These are phyloP conservation scores for Brachystomella parvula DNA, from an alignment of 1,140 invertebrate species.

Conservation along the genomic window DNA sequence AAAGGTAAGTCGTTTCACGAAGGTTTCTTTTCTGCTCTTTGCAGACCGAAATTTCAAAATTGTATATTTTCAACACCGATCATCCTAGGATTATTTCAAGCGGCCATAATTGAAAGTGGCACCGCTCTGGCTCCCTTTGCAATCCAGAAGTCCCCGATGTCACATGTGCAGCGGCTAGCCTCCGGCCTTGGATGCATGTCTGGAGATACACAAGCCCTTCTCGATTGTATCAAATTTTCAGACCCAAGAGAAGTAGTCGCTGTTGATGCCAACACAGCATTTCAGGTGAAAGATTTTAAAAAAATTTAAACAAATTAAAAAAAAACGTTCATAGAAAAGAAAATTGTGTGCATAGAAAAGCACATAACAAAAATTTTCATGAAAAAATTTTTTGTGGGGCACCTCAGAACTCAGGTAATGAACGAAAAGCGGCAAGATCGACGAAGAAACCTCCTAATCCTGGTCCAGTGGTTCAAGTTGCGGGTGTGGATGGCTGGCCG, in stretches of 20 bases:
- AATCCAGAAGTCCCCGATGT: conserved; percentile 25
- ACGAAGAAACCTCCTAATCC: conserved; percentile 34
- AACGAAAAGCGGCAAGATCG: conserved; percentile 25
- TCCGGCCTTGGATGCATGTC: conserved; percentile 28
- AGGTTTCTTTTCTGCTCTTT: background rate
- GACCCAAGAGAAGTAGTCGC: conserved; percentile 30
- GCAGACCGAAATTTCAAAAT: background rate
- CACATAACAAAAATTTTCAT: no score
- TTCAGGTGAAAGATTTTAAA: no score
- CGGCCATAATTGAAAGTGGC: conserved; percentile 31
- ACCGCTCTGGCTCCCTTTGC: conserved; percentile 29
- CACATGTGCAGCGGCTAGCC: conserved; percentile 26
- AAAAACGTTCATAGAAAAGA: no score
- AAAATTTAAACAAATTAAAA: no score
- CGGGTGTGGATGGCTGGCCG: conserved; percentile 18
- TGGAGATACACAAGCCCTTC: conserved; percentile 19
- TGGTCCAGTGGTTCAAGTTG: conserved; percentile 29
- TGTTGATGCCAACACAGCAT: conserved; percentile 21
- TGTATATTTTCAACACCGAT: conserved; percentile 1
- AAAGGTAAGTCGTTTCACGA: conserved; percentile 20
- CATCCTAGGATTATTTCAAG: conserved; percentile 26
- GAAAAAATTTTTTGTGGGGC: background rate
- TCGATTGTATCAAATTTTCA: conserved; percentile 27
- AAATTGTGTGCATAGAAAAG: no score
- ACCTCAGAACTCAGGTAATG: conserved; percentile 16